A percentile compares a stretch with the other conserved stretches of the same genome.
These are phyloP conservation scores for Perca fluviatilis DNA, from an alignment of 2,113 vertebrate species.

Conservation along the genomic window DNA sequence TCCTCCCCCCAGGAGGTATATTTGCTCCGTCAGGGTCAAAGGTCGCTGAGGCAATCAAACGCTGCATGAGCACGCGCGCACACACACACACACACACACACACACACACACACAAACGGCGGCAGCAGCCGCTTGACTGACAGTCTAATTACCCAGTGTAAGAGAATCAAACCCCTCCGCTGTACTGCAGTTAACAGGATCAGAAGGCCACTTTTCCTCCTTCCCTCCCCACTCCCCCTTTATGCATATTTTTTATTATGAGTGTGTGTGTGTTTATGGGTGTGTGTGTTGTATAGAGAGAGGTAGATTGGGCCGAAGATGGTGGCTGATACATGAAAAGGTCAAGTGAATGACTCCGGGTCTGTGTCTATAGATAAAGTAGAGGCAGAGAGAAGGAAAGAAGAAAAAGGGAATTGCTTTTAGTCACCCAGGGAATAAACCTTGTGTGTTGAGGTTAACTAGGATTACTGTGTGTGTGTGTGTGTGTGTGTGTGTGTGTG, in stretches of 20 bases:
- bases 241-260: slow-evolving; percentile 48
- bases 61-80: background rate
- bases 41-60: slow-evolving; percentile 63
- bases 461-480: slow-evolving; percentile 16
- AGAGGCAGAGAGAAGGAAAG: slow-evolving; percentile 27
- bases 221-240: slow-evolving; percentile 4
- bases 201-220: slow-evolving; percentile 61
- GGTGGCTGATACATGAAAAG: slow-evolving; percentile 27
- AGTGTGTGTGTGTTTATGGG: slow-evolving; percentile 13
- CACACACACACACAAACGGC: background rate
- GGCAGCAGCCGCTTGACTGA: slow-evolving; percentile 53
- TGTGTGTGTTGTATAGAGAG: background rate
- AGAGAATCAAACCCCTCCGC: slow-evolving; percentile 51
- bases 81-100: slow-evolving; percentile 21
- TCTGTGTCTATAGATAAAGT: slow-evolving; percentile 57
- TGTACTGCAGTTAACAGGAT: slow-evolving; percentile 59
- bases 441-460: slow-evolving; percentile 44
- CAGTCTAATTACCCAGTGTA: slow-evolving; percentile 69
- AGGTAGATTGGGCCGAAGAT: slow-evolving; percentile 32
- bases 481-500: background rate
- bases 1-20: slow-evolving; percentile 26
- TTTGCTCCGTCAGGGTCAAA: slow-evolving; percentile 38
- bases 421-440: slow-evolving; percentile 53
- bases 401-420: slow-evolving; percentile 57
- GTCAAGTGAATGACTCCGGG: slow-evolving; percentile 39